Conservation (phyloP, 2,888 invertebrate genomes). For the Ypsolopha scabrella region DNA sequence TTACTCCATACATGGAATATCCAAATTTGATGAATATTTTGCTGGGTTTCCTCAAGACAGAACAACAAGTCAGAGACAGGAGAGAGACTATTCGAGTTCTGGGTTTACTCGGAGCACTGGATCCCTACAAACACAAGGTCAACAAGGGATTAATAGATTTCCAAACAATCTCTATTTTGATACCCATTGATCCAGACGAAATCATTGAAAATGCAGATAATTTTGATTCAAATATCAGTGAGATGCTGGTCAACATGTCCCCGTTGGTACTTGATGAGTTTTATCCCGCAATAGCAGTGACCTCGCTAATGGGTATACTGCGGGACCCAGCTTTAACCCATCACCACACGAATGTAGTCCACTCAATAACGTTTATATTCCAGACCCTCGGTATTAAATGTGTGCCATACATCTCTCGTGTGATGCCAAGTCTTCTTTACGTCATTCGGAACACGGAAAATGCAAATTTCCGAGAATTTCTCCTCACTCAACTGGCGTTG, state of each 20-base stretch:
- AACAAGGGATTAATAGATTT: constrained; percentile 93
- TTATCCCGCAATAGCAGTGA: constrained; percentile 97
- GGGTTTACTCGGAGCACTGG: constrained; percentile 95
- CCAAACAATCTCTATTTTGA: constrained; percentile 83
- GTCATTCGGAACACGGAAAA: constrained; percentile 90
- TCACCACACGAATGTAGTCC: constrained; percentile 95
- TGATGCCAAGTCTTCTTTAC: constrained; percentile 87
- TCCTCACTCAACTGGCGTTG: constrained; percentile 93
- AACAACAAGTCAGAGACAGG: constrained; percentile 88
- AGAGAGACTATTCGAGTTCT: constrained; percentile 94
- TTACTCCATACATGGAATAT: constrained; percentile 94
- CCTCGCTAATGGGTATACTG: constrained; percentile 94
- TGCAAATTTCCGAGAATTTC: constrained; percentile 85
- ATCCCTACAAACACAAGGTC: constrained; percentile 98
- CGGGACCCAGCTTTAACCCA: constrained; percentile 90
- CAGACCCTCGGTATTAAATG: constrained; percentile 95
- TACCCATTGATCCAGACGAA: constrained; percentile 78
- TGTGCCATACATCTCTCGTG: constrained; percentile 92
- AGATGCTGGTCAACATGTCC: constrained; percentile 95
- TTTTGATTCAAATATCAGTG: constrained; percentile 79
- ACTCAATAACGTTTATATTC: constrained; percentile 97
- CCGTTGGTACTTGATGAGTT: constrained; percentile 92
- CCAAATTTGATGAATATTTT: constrained; percentile 92
- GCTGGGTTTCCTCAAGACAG: constrained; percentile 94
- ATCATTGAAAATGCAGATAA: constrained; percentile 73